A percentile compares a stretch with the other conserved stretches of the same genome.
phyloP scores from a whole-genome alignment of 2,113 vertebrate species.

The Etia nguti region DNA sequence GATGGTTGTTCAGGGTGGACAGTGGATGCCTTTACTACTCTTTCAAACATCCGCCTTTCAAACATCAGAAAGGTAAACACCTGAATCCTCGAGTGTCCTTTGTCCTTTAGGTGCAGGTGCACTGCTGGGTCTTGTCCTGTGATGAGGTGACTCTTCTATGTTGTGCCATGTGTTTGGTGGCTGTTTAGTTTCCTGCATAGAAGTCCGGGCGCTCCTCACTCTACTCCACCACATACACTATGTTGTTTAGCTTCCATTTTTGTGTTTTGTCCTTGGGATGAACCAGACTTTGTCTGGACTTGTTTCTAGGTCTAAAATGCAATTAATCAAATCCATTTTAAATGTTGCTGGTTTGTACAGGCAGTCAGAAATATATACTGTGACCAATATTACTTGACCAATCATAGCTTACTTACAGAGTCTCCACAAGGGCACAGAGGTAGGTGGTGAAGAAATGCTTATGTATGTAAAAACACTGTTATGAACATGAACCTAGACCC shows the following conservation, averaged over 20 bases:
- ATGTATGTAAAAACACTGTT: neutral
- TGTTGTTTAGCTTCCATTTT: neutral
- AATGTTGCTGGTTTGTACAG: neutral
- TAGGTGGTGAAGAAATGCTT: neutral
- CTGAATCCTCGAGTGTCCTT: neutral
- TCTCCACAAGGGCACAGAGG: accelerated
- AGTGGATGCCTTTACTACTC: neutral
- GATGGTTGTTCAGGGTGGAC: neutral
- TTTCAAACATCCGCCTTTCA: neutral
- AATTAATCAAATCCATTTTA: accelerated
- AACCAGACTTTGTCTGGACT: neutral
- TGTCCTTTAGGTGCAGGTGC: neutral
- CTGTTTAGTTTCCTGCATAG: neutral
- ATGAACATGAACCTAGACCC: neutral
- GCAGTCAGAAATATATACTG: neutral
- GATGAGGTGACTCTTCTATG: neutral
- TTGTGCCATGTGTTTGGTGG: neutral
- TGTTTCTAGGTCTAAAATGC: neutral
- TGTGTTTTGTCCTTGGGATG: neutral
- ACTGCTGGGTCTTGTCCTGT: neutral
- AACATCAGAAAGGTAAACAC: neutral
- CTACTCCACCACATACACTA: neutral
- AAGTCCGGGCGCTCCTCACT: accelerated
- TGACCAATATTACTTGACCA: neutral
- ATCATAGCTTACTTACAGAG: neutral